Evolutionary conservation across 2,888 invertebrate species (phyloP).

Genomic region (Torymus aiolomorphi): DNA sequence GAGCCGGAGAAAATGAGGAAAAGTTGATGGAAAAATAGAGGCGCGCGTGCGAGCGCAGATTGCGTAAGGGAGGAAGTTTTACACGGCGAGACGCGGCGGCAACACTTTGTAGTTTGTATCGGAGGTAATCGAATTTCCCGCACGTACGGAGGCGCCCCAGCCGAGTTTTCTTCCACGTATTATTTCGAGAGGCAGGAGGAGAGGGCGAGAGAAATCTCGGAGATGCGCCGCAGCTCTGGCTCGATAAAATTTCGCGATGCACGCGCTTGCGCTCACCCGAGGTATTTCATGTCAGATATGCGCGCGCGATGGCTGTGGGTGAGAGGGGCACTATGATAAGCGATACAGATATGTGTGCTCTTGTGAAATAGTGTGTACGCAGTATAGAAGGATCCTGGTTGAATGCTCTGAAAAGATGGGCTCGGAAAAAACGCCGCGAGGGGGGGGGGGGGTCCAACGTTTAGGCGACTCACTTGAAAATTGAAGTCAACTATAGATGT

Average conservation of each 20-base stretch:
- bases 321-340: background rate
- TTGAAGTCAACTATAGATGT: too few relatives aligned
- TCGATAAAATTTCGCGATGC: constrained; percentile 29
- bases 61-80: background rate
- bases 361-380: too few relatives aligned
- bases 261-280: background rate
- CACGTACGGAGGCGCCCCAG: constrained; percentile 5
- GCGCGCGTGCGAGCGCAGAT: constrained; percentile 7
- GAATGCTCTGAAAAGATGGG: too few relatives aligned
- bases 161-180: constrained; percentile 25
- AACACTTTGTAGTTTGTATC: constrained; percentile 41
- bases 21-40: constrained; percentile 42
- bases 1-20: constrained; percentile 44
- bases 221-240: background rate
- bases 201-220: background rate
- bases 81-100: background rate
- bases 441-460: too few relatives aligned
- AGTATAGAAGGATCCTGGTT: too few relatives aligned
- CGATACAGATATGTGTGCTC: too few relatives aligned
- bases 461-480: too few relatives aligned
- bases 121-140: constrained; percentile 49
- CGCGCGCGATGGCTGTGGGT: background rate
- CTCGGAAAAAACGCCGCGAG: too few relatives aligned
- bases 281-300: background rate
- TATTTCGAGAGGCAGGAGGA: constrained; percentile 5